Conservation (phyloP, 2,113 vertebrate genomes). For the Callipepla squamata region DNA sequence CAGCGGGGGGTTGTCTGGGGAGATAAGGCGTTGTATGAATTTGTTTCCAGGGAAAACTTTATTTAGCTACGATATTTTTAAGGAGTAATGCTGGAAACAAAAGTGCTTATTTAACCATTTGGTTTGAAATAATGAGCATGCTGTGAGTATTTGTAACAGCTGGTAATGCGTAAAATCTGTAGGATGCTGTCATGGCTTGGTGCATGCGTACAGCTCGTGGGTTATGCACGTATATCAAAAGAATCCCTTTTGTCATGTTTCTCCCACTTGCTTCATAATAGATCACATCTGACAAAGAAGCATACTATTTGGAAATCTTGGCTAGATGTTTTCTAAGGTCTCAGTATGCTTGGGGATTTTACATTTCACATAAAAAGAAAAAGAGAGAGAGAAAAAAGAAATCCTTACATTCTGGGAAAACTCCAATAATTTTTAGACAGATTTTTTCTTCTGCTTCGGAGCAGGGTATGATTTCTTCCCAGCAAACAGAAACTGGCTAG, state of each 20-base stretch:
- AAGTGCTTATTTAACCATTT: slow-evolving; percentile 7
- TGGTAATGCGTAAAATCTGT: background rate
- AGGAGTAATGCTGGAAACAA: background rate
- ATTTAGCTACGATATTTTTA: background rate
- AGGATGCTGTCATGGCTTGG: background rate
- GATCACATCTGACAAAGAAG: slow-evolving; percentile 12
- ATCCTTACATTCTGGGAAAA: background rate
- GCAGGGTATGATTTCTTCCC: background rate
- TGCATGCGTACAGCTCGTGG: slow-evolving; percentile 18
- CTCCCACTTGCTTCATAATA: background rate
- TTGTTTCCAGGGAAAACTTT: background rate
- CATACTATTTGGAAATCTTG: background rate
- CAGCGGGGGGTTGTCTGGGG: background rate
- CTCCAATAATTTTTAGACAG: background rate
- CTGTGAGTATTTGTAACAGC: slow-evolving; percentile 4
- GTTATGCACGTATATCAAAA: background rate
- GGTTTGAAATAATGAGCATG: slow-evolving; percentile 37
- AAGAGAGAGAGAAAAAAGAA: no score
- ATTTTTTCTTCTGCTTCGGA: slow-evolving; percentile 6
- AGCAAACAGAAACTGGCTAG: background rate
- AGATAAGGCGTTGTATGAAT: background rate
- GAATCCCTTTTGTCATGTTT: background rate
- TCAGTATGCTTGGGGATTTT: background rate
- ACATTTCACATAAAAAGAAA: background rate
- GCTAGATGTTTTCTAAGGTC: background rate